Evolutionary conservation across 2,113 vertebrate species (phyloP), one percentile per base, ranked within the genome.

Genomic region (Phalacrocorax pelagicus): DNA sequence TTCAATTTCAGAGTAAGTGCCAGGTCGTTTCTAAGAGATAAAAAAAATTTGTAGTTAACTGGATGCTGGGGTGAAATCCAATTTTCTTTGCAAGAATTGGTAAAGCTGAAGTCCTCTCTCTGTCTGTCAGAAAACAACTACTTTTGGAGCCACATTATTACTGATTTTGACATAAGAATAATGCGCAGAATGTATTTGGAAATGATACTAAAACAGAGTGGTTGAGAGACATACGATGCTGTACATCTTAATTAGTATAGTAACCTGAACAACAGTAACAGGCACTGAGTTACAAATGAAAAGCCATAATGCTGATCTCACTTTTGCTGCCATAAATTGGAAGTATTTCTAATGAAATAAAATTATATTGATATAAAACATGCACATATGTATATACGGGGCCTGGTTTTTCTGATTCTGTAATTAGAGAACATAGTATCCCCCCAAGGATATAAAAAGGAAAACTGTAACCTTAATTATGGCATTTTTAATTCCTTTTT

Each of bases 381-480:
- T 52, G 66, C 46, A 63, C 44, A 23, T 79, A 47, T 54, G 34
- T 71, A 22, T 67, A 32, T 42, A 69, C 40, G 73, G 29, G 1
- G 2, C 54, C 72, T 72, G 69, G 4, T 19, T 95, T 81, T 80
- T 89, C 49, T 70, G 83, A 82, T 94, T 86, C 73, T 42, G 23
- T 81, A 92, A 92, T 93, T 91, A 93, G 70, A 79, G 86, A 94
- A 69, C 36, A 81, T 4, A 82, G 24, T 82, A 81, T 82, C 47
- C 74, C 62, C 54, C 47, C 29, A 70, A 79, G 70, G 69, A 66
- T 26, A 70, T 55, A 42, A 89, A 82, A 95, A 77, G 29, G 70
- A 82, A 95, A 95, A 91, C n/a, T 51, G 24, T 87, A 82, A 93
- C 90, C 84, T 94, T 95, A 91, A 85, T 86, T 91, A 84, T 9